Evolutionary conservation across 2,888 invertebrate species (phyloP).

Genomic region (Phengaris arion): DNA sequence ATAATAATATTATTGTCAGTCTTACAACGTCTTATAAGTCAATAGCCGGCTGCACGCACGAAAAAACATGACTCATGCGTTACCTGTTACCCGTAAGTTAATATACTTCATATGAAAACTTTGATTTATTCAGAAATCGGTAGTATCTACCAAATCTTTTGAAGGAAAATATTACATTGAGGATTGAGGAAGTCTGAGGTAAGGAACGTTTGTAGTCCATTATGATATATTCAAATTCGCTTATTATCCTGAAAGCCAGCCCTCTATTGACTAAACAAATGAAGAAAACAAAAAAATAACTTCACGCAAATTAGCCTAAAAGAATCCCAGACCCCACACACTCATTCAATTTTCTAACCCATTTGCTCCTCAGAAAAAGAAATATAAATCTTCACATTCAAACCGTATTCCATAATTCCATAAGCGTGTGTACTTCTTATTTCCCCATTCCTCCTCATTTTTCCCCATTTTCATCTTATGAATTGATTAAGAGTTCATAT

Average conservation of each 20-base stretch:
- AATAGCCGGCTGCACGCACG: too few species aligned
- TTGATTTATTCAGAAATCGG: too few species aligned
- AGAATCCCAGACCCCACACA: constrained; percentile 62
- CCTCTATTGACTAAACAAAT: constrained; percentile 1
- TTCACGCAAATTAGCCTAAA: constrained; percentile 61
- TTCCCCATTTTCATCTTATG: constrained; percentile 63
- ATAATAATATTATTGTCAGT: too few species aligned
- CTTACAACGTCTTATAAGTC: too few species aligned
- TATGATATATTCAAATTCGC: not conserved
- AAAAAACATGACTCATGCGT: too few species aligned
- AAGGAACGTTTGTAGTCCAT: too few species aligned
- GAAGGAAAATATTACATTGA: too few species aligned
- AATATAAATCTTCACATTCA: constrained; percentile 57
- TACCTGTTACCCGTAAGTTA: too few species aligned
- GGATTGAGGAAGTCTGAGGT: too few species aligned
- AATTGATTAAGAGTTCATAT: constrained; percentile 76
- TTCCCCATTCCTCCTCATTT: constrained; percentile 47
- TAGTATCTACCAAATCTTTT: too few species aligned
- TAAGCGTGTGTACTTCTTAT: constrained; percentile 69
- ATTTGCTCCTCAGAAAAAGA: constrained; percentile 75
- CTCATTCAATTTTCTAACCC: constrained; percentile 80
- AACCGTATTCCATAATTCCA: constrained; percentile 74
- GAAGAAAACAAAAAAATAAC: constrained; percentile 8
- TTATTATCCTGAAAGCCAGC: constrained; percentile 44
- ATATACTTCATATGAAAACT: too few species aligned